These are phyloP conservation scores for Meta bourneti DNA, from an alignment of 2,888 invertebrate species.

Conservation along the genomic window DNA sequence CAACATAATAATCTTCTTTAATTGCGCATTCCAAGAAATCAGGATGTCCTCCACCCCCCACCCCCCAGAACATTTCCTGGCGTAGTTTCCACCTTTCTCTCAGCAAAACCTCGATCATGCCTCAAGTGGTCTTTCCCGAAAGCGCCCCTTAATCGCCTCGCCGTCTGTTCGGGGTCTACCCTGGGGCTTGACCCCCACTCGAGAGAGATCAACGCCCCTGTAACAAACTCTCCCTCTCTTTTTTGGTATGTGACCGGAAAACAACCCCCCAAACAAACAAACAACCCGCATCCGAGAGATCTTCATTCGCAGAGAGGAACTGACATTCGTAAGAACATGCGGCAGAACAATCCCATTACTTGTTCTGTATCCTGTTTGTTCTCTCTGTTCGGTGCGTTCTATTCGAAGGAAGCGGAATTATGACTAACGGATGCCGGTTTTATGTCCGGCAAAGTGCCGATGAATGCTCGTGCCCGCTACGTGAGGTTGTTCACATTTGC, in stretches of 20 bases:
- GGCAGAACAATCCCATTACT: conserved; percentile 13
- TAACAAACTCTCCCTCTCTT: conserved; percentile 61
- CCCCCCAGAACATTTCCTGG: background rate
- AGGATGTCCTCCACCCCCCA: background rate
- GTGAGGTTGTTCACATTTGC: conserved; percentile 18
- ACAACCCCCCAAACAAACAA: conserved; percentile 51
- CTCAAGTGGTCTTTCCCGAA: conserved; percentile 10
- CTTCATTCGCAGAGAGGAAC: conserved; percentile 10
- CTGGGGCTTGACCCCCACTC: conserved; percentile 55
- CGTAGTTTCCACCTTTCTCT: background rate
- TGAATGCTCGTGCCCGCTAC: background rate
- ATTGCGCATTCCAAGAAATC: background rate
- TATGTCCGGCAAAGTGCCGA: background rate
- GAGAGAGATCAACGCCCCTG: conserved; percentile 44
- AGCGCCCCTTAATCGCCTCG: conserved; percentile 11
- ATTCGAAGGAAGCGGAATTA: conserved; percentile 45
- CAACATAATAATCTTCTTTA: background rate
- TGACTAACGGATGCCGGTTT: conserved; percentile 39
- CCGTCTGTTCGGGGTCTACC: conserved; percentile 17
- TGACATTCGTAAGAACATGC: conserved; percentile 35
- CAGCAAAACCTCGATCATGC: background rate
- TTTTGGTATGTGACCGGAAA: conserved; percentile 57
- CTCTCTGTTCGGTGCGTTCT: background rate
- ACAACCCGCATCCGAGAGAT: conserved; percentile 46
- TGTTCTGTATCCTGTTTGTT: conserved; percentile 66